Conservation (phyloP, 2,797 vertebrate genomes). For the Acrossocheilus fasciatus region DNA sequence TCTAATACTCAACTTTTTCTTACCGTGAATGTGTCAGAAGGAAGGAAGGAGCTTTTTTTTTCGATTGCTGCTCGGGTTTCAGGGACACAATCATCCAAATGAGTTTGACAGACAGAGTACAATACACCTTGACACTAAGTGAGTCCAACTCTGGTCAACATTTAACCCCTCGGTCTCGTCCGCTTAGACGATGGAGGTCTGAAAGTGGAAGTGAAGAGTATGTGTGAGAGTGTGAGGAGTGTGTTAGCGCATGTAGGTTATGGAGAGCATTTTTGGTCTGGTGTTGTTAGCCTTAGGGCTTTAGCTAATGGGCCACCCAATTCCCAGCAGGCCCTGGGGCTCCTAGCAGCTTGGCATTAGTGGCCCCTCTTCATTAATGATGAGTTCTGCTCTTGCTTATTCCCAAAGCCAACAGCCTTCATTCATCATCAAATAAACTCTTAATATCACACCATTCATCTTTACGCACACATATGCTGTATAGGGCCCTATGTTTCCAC, state of each 20-base stretch:
- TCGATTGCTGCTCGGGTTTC: slow-evolving; percentile 61
- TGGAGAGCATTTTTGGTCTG: slow-evolving; percentile 35
- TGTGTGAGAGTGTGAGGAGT: slow-evolving; percentile 28
- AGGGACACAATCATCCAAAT: slow-evolving; percentile 47
- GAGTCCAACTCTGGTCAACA: slow-evolving; percentile 43
- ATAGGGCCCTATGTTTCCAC: neutral
- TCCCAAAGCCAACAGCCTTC: slow-evolving; percentile 49
- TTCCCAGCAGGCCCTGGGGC: slow-evolving; percentile 76
- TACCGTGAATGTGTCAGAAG: slow-evolving; percentile 54
- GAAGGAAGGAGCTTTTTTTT: slow-evolving; percentile 61
- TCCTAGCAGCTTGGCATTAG: slow-evolving; percentile 74
- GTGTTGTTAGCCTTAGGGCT: slow-evolving; percentile 72
- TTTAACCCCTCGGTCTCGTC: slow-evolving; percentile 26
- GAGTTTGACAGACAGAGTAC: slow-evolving; percentile 8
- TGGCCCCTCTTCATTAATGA: slow-evolving; percentile 78
- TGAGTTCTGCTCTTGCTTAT: slow-evolving; percentile 71
- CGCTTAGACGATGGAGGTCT: slow-evolving; percentile 27
- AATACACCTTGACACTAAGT: slow-evolving; percentile 44
- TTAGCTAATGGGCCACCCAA: slow-evolving; percentile 81
- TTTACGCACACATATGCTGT: neutral
- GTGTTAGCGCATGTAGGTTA: slow-evolving; percentile 31
- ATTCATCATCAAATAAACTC: slow-evolving; percentile 46
- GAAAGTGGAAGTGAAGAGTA: slow-evolving; percentile 42
- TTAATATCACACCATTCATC: slow-evolving; percentile 35
- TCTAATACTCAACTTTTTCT: slow-evolving; percentile 65